Percentiles rank a stretch among this genome's conserved stretches.
Conservation (phyloP, 2,888 invertebrate genomes). For the Pristionchus fissidentatus region DNA sequence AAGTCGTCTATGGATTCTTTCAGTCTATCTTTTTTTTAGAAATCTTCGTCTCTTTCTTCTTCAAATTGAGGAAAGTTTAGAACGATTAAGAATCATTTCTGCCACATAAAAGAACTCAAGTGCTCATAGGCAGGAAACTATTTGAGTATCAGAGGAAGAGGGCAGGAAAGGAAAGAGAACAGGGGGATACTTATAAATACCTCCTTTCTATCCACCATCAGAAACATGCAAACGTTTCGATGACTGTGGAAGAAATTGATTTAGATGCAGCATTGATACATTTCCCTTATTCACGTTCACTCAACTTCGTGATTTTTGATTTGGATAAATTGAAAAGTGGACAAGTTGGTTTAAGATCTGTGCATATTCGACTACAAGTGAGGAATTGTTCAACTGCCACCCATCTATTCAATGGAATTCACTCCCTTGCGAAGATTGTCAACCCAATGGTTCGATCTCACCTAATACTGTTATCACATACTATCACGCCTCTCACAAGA, state of each 20-base stretch:
- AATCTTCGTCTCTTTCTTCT: neutral
- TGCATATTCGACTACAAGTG: slow-evolving; percentile 46
- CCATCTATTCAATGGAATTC: slow-evolving; percentile 20
- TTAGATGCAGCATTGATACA: too few species aligned
- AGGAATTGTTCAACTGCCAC: slow-evolving; percentile 1
- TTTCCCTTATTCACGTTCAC: too few species aligned
- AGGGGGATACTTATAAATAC: neutral
- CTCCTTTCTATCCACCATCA: neutral
- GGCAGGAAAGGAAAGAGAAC: too few species aligned
- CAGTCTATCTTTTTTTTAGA: neutral
- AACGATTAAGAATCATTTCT: too few species aligned
- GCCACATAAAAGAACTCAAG: too few species aligned
- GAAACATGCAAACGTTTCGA: too few species aligned
- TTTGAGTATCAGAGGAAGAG: too few species aligned
- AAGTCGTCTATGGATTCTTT: neutral
- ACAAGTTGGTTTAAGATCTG: slow-evolving; percentile 57
- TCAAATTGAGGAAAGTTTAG: too few species aligned
- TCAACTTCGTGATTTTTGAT: neutral
- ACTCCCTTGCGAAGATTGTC: slow-evolving; percentile 9
- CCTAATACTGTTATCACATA: too few species aligned
- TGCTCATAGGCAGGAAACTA: too few species aligned
- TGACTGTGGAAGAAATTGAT: neutral
- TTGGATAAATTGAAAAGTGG: neutral
- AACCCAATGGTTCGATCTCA: neutral
- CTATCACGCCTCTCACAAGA: too few species aligned